These are phyloP conservation scores for Coregonus suidteri DNA, from an alignment of 2,797 vertebrate genomes.

Conservation along the genomic window DNA sequence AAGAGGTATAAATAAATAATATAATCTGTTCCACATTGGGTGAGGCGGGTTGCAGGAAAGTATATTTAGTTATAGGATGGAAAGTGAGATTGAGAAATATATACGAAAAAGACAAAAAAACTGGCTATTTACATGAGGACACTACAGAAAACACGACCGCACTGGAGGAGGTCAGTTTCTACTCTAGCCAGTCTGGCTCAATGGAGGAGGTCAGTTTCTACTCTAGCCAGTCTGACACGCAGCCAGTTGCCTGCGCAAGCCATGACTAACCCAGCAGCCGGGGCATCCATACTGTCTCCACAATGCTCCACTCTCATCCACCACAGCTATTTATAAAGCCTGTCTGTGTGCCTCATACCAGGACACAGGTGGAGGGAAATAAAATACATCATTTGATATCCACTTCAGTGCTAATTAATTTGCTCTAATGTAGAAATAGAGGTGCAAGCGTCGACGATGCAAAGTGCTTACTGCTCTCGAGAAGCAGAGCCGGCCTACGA, in stretches of 20 bases:
- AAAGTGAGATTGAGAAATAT: no score
- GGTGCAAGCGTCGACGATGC: not conserved
- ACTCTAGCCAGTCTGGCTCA: no score
- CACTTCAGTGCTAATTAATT: constrained; percentile 30
- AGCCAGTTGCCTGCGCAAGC: not conserved
- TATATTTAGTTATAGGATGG: no score
- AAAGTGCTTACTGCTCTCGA: not conserved
- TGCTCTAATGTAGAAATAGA: constrained; percentile 12
- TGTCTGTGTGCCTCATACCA: not conserved
- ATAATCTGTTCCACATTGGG: no score
- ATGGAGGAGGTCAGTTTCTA: no score
- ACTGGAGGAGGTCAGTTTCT: no score
- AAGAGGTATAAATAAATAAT: no score
- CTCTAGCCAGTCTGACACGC: no score
- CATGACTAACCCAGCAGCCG: constrained; percentile 27
- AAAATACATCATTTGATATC: constrained; percentile 14
- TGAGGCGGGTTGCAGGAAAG: no score
- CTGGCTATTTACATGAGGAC: no score
- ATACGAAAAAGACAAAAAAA: no score
- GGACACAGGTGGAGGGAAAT: constrained; percentile 10
- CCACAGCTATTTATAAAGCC: constrained; percentile 24
- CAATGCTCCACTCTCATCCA: not conserved
- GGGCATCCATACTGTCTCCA: not conserved
- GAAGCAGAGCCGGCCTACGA: not conserved
- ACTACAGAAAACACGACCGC: no score